Evolutionary conservation across 2,113 vertebrate species (phyloP).

Genomic region (Capreolus pygargus): DNA sequence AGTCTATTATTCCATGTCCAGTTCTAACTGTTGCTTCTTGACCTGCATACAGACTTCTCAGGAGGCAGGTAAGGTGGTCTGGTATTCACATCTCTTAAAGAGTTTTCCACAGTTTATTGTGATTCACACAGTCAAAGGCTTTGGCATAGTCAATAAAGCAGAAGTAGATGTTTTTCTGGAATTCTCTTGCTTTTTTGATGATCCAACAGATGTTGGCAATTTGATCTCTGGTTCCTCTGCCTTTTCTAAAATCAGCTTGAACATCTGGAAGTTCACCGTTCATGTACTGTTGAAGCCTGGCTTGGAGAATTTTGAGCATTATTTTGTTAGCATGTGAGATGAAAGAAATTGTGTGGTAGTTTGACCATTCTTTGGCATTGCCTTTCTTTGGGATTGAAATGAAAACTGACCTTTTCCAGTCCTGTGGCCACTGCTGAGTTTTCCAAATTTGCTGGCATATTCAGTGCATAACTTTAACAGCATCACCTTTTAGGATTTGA

Average conservation of each 20-base stretch:
- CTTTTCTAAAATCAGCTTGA: neutral
- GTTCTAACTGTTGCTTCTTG: neutral
- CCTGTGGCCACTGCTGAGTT: neutral
- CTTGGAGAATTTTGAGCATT: neutral
- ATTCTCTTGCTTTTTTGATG: neutral
- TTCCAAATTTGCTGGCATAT: neutral
- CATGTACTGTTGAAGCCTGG: neutral
- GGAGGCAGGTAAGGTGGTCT: neutral
- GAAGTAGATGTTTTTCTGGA: neutral
- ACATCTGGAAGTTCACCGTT: neutral
- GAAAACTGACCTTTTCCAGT: neutral
- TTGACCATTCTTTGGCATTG: neutral
- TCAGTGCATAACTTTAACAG: accelerated
- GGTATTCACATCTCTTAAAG: neutral
- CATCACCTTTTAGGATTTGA: neutral
- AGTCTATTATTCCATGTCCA: neutral
- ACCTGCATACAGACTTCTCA: neutral
- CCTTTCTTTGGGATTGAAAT: neutral
- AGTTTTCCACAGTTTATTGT: neutral
- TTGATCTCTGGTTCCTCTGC: neutral
- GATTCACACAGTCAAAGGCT: neutral
- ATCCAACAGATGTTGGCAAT: neutral
- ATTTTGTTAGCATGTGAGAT: neutral
- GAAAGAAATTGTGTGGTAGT: neutral
- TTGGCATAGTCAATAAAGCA: neutral